A percentile compares a stretch with the other conserved stretches of the same genome.
Conservation (phyloP, 2,797 vertebrate species). For the Rhynchonycteris naso region DNA sequence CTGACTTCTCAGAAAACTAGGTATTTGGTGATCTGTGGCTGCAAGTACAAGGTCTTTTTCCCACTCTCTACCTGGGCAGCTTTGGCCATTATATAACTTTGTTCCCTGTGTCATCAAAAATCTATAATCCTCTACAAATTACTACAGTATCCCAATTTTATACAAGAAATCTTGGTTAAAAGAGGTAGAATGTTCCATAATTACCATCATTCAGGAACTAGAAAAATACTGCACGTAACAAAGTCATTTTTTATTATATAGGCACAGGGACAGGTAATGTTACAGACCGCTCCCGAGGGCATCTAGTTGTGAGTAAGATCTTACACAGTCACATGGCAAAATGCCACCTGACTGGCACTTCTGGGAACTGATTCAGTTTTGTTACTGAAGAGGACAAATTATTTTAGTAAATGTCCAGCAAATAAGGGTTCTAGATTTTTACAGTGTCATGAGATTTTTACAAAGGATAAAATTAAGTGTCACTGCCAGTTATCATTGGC, state of each 20-base stretch:
- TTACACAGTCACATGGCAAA: background rate
- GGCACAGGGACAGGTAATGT: background rate
- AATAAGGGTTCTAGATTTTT: slow-evolving; percentile 8
- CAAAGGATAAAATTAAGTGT: slow-evolving; percentile 4
- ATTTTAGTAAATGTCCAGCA: slow-evolving; percentile 48
- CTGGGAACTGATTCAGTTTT: slow-evolving; percentile 8
- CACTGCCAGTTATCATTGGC: background rate
- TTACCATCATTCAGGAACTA: slow-evolving; percentile 44
- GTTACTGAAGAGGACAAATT: slow-evolving; percentile 42
- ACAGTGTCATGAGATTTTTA: background rate
- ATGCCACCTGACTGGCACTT: slow-evolving; percentile 29
- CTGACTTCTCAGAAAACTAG: background rate
- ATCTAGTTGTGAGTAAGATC: slow-evolving; percentile 31
- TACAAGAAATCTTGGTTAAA: slow-evolving; percentile 15
- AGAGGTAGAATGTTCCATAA: slow-evolving; percentile 57
- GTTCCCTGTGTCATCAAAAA: background rate
- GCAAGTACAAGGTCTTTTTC: background rate
- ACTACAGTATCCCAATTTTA: slow-evolving; percentile 52
- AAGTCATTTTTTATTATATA: slow-evolving; percentile 53
- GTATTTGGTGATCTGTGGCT: background rate
- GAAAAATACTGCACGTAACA: slow-evolving; percentile 11
- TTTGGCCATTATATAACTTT: background rate
- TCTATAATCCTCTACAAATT: slow-evolving; percentile 8
- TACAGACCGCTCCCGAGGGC: background rate
- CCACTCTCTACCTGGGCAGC: background rate